Percentiles rank a stretch among this genome's conserved stretches.
These are phyloP conservation scores for Cosmia trapezina DNA, from an alignment of 2,888 invertebrate genomes.

Conservation along the genomic window DNA sequence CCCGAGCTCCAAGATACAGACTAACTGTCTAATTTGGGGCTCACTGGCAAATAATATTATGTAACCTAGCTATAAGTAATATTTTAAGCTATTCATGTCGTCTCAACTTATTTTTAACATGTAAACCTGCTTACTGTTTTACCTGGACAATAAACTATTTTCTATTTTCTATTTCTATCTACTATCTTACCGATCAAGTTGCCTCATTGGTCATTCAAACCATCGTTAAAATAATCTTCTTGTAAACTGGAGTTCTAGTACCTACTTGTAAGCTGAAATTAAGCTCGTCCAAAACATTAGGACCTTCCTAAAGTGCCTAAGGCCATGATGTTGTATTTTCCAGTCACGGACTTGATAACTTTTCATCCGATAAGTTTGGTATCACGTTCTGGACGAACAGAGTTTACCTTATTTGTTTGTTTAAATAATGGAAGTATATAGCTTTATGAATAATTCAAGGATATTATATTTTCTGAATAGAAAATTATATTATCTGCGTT, in stretches of 20 bases:
- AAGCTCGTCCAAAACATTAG: neutral
- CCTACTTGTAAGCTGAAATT: neutral
- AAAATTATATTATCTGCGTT: no score
- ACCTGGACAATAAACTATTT: no score
- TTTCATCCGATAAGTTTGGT: slow-evolving; percentile 15
- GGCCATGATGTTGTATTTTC: slow-evolving; percentile 9
- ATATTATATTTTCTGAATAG: neutral
- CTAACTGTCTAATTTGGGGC: no score
- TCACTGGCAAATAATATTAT: no score
- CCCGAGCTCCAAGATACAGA: no score
- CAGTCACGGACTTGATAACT: slow-evolving; percentile 28
- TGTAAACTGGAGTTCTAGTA: neutral
- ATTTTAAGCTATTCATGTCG: no score
- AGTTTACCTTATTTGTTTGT: neutral
- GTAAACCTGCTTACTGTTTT: no score
- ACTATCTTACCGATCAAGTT: neutral
- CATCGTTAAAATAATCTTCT: neutral
- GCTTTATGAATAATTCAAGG: neutral
- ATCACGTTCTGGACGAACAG: neutral
- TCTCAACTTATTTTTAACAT: no score
- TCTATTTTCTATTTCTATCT: no score
- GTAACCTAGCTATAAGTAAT: no score
- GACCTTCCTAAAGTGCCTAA: neutral
- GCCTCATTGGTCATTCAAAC: neutral
- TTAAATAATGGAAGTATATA: no score